A percentile compares a stretch with the other conserved stretches of the same genome.
These are phyloP conservation scores for Styela plicata DNA, from an alignment of 23 tunicate species.

Conservation along the genomic window DNA sequence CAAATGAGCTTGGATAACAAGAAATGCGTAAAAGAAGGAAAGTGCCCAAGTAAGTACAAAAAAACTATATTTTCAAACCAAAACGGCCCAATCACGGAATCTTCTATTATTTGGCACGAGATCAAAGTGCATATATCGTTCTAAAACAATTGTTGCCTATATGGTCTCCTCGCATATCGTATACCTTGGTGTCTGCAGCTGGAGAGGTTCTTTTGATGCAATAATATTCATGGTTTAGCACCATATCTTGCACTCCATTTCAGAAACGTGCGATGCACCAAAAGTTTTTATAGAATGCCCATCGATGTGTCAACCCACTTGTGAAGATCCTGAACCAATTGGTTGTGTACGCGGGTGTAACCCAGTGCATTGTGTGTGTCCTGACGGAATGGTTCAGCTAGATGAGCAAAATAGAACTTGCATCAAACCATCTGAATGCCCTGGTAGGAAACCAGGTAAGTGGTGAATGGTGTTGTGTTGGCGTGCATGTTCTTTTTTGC, in stretches of 20 bases:
- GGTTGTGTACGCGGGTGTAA: constrained; percentile 5
- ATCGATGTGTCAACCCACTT: constrained; percentile 21
- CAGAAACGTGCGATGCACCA: constrained; percentile 8
- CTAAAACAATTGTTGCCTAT: too few species aligned
- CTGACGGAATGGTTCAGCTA: constrained; percentile 8
- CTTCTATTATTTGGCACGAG: too few species aligned
- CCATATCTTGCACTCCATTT: too few species aligned
- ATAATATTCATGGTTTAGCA: too few species aligned
- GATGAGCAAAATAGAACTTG: constrained; percentile 21
- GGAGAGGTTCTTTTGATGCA: too few species aligned
- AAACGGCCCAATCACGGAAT: too few species aligned
- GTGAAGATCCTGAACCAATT: constrained; percentile 12
- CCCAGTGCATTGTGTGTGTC: constrained; percentile 8
- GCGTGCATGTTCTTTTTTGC: too few species aligned
- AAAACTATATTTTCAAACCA: too few species aligned
- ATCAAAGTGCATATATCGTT: too few species aligned
- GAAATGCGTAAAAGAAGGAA: not conserved
- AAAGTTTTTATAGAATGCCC: constrained; percentile 4
- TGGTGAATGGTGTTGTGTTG: not conserved
- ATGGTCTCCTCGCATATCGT: too few species aligned
- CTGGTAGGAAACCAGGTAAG: not conserved
- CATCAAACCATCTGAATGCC: not conserved
- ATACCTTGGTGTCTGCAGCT: too few species aligned
- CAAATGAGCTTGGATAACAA: not conserved
- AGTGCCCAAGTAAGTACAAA: constrained; percentile 5